Conservation (phyloP, 2,797 vertebrate genomes). For the Chaenodraco wilsoni region DNA sequence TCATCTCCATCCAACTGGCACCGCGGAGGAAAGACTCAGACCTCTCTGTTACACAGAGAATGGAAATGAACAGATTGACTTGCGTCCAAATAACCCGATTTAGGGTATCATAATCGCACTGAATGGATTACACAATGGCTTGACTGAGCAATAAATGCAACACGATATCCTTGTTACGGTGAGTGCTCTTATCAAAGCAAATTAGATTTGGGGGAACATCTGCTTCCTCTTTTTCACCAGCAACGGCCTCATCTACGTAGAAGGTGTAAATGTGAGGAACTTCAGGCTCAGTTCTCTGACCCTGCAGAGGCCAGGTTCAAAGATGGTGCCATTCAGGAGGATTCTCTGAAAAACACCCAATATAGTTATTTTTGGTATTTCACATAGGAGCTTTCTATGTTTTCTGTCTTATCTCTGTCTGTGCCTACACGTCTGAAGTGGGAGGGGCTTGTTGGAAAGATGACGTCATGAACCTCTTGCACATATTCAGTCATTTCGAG, state of each 20-base stretch:
- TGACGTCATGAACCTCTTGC: neutral
- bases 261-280: slow-evolving; percentile 41
- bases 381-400: neutral
- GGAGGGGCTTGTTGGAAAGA: neutral
- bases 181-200: slow-evolving; percentile 76
- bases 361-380: slow-evolving; percentile 3
- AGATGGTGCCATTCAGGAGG: neutral
- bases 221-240: slow-evolving; percentile 67
- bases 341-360: neutral
- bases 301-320: slow-evolving; percentile 28
- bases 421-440: neutral
- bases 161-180: slow-evolving; percentile 66
- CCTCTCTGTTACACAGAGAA: slow-evolving; percentile 49
- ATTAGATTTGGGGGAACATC: slow-evolving; percentile 81
- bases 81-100: slow-evolving; percentile 82
- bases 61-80: slow-evolving; percentile 76
- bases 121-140: slow-evolving; percentile 79
- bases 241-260: slow-evolving; percentile 28
- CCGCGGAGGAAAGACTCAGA: slow-evolving; percentile 24
- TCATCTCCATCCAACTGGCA: slow-evolving; percentile 51
- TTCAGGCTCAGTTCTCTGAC: slow-evolving; percentile 27
- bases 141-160: slow-evolving; percentile 76
- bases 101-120: slow-evolving; percentile 70
- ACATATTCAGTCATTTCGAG: neutral
- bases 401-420: neutral